phyloP scores from a whole-genome alignment of 2,888 invertebrate species.

The Lycophotia porphyrea region DNA sequence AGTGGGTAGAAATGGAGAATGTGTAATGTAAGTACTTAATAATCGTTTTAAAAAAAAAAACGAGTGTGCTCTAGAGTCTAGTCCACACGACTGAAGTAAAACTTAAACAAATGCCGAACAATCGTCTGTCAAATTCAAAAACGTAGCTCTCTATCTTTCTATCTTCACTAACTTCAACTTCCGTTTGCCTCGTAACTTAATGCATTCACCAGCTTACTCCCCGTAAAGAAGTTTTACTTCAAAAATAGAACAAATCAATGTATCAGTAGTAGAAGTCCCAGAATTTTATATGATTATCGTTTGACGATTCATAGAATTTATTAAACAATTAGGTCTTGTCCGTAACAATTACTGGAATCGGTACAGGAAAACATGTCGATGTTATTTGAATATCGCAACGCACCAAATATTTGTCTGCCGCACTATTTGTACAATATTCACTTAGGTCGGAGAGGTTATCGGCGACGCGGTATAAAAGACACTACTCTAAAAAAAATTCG shows the following conservation, averaged over 20 bases:
- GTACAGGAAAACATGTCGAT: constrained; percentile 69
- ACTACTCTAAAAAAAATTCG: constrained; percentile 50
- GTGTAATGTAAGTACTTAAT: no score
- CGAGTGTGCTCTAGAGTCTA: no score
- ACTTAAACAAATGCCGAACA: no score
- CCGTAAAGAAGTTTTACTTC: no score
- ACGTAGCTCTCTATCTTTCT: no score
- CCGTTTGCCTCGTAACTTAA: no score
- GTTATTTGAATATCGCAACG: constrained; percentile 35
- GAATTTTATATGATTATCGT: not conserved
- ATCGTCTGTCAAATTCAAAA: no score
- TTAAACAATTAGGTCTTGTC: not conserved
- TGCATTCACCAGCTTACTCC: no score
- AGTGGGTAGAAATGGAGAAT: not conserved
- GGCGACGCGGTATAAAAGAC: constrained; percentile 67
- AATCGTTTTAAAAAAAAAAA: no score
- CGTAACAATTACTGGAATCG: constrained; percentile 65
- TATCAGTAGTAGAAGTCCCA: not conserved
- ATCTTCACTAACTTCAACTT: no score
- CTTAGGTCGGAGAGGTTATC: constrained; percentile 64
- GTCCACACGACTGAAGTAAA: no score
- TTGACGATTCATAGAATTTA: no score
- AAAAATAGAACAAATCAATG: not conserved
- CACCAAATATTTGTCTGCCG: constrained; percentile 39
- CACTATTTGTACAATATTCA: constrained; percentile 68